A percentile compares a stretch with the other conserved stretches of the same genome.
These are phyloP conservation scores for Magallana nippona DNA, from an alignment of 2,888 invertebrate genomes.

Conservation along the genomic window DNA sequence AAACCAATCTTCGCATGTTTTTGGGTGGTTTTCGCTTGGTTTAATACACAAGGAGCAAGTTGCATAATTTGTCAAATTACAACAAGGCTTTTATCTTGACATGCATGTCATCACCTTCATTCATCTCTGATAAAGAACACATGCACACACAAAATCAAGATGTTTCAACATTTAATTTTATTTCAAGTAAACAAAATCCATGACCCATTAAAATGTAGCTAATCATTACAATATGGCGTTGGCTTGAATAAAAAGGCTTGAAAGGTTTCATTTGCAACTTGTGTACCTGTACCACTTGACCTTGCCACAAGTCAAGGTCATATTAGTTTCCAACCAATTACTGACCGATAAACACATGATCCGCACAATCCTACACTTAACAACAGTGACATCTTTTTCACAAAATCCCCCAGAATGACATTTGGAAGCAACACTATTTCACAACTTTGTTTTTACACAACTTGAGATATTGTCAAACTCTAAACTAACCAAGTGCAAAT, in stretches of 20 bases:
- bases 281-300: not conserved
- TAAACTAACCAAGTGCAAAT: conserved; percentile 16
- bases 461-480: not conserved
- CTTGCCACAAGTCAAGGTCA: not conserved
- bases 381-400: not conserved
- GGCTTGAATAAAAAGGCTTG: conserved; percentile 27
- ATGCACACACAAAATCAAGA: not conserved
- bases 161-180: conserved; percentile 24
- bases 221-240: conserved; percentile 20
- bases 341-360: not conserved
- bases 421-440: not conserved
- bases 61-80: no score
- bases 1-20: no score
- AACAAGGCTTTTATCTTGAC: no score
- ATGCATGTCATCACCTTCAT: no score
- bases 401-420: not conserved
- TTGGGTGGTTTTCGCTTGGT: no score
- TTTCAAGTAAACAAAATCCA: conserved; percentile 33
- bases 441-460: conserved; percentile 8
- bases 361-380: not conserved
- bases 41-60: not conserved
- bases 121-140: not conserved
- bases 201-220: conserved; percentile 29
- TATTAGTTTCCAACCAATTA: not conserved
- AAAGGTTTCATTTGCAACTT: conserved; percentile 16